Conservation (phyloP, 2,888 invertebrate species). For the Philhelius pedissequus region DNA sequence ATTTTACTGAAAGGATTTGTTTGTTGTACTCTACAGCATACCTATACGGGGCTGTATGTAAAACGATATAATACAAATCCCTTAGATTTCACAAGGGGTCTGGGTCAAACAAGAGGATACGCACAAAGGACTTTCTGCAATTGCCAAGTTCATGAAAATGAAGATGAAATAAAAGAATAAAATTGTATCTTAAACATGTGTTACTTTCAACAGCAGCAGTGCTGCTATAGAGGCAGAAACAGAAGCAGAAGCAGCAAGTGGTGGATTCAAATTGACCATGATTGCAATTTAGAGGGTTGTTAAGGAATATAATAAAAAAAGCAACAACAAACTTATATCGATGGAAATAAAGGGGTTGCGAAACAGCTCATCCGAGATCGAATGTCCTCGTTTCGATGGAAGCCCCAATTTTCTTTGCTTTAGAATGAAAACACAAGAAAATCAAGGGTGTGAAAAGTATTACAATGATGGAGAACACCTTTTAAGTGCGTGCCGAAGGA, state of each 20-base stretch:
- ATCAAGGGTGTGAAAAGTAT: slow-evolving; percentile 43
- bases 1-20: slow-evolving; percentile 64
- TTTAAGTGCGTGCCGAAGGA: slow-evolving; percentile 48
- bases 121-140: slow-evolving; percentile 48
- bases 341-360: slow-evolving; percentile 14
- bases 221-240: no score
- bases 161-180: slow-evolving; percentile 7
- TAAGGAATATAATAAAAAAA: slow-evolving; percentile 14
- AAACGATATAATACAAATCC: not conserved
- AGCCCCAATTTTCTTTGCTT: not conserved
- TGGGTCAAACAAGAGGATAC: slow-evolving; percentile 48
- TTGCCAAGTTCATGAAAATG: slow-evolving; percentile 32
- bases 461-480: slow-evolving; percentile 39
- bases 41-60: no score
- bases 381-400: not conserved
- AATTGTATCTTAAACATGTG: slow-evolving; percentile 50
- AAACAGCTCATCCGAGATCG: slow-evolving; percentile 15
- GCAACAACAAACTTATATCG: slow-evolving; percentile 27
- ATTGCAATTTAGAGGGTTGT: slow-evolving; percentile 64
- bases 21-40: not conserved
- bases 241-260: slow-evolving; percentile 58
- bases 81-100: not conserved
- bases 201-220: not conserved
- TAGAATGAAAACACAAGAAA: not conserved
- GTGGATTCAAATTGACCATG: slow-evolving; percentile 67